Evolutionary conservation across 2,113 vertebrate species (phyloP).

Genomic region (Chunga burmeisteri): DNA sequence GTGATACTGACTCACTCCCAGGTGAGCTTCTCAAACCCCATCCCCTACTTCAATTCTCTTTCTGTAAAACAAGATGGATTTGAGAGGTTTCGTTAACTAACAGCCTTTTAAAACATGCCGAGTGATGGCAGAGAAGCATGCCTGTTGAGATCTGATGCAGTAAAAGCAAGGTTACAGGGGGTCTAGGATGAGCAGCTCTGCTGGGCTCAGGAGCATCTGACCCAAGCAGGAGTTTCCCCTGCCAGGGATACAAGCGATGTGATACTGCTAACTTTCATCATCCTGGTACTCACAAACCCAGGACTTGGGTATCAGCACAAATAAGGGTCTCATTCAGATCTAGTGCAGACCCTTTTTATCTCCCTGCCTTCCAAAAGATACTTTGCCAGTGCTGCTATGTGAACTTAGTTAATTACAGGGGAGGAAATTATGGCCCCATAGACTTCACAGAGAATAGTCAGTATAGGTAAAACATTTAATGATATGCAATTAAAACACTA

Average conservation of each 20-base stretch:
- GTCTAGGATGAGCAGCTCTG: neutral
- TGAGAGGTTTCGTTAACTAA: neutral
- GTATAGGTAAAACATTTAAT: neutral
- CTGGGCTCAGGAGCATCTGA: neutral
- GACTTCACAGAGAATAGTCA: conserved; percentile 7
- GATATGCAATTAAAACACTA: neutral
- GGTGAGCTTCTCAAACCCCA: neutral
- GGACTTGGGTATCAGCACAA: fast-evolving
- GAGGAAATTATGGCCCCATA: neutral
- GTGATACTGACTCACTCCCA: neutral
- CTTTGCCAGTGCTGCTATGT: neutral
- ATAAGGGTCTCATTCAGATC: neutral
- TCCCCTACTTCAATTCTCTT: neutral
- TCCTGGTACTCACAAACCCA: neutral
- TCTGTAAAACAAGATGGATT: neutral
- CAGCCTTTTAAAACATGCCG: fast-evolving
- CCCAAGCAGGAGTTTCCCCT: neutral
- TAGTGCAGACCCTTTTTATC: neutral
- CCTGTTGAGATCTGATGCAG: neutral
- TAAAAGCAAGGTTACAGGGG: neutral
- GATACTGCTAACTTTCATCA: neutral
- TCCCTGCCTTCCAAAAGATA: neutral
- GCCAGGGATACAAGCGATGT: fast-evolving
- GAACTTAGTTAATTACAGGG: neutral
- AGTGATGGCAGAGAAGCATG: neutral